Evolutionary conservation across 2,113 vertebrate genomes (phyloP).

Genomic region (Callionymus lyra): DNA sequence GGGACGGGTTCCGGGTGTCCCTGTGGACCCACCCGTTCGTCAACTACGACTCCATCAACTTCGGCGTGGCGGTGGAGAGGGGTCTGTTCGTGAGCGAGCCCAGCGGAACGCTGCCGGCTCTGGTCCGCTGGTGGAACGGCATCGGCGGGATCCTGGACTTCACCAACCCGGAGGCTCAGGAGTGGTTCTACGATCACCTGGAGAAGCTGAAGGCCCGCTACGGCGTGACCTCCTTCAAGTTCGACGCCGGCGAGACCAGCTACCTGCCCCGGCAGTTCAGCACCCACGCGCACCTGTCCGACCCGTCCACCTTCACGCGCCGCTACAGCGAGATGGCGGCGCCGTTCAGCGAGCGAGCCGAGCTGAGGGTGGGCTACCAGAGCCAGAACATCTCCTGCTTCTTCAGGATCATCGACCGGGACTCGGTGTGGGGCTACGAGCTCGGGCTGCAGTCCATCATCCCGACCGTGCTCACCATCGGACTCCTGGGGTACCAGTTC

Average conservation of each 20-base stretch:
- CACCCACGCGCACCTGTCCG: constrained; percentile 69
- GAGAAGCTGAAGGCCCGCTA: constrained; percentile 71
- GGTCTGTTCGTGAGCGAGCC: constrained; percentile 77
- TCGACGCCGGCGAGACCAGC: constrained; percentile 86
- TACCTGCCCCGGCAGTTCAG: constrained; percentile 86
- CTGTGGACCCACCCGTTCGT: constrained; percentile 85
- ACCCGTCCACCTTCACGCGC: constrained; percentile 83
- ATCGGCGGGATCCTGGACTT: constrained; percentile 87
- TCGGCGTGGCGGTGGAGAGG: constrained; percentile 72
- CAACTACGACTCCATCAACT: constrained; percentile 78
- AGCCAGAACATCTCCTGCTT: constrained; percentile 91
- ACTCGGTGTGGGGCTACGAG: constrained; percentile 87
- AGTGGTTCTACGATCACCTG: constrained; percentile 81
- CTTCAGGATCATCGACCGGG: constrained; percentile 84
- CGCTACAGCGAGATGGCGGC: constrained; percentile 85
- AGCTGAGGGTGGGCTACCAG: constrained; percentile 86
- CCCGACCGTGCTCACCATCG: constrained; percentile 82
- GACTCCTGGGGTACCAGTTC: constrained; percentile 88
- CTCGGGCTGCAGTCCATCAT: constrained; percentile 89
- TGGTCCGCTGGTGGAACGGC: constrained; percentile 89
- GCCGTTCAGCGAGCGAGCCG: constrained; percentile 76
- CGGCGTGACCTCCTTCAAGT: constrained; percentile 82
- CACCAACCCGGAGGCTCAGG: constrained; percentile 77
- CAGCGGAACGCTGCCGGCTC: constrained; percentile 69
- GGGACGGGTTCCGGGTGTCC: constrained; percentile 71